Evolutionary conservation across 2,113 vertebrate species (phyloP).

Genomic region (pig (Sus scrofa)): DNA sequence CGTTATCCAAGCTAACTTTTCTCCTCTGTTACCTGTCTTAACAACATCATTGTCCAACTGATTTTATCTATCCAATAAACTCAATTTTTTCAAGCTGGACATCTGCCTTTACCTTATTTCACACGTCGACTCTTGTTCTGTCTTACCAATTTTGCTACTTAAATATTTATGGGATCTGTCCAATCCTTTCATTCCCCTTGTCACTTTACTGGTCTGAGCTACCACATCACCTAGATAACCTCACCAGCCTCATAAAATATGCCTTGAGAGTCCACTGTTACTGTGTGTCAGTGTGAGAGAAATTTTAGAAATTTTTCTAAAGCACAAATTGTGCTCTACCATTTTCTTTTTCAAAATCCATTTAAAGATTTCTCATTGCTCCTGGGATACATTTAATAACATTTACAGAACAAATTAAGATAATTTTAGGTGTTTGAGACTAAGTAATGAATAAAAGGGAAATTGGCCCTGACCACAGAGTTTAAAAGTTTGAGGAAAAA

Average conservation of each 20-base stretch:
- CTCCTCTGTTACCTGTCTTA: background rate
- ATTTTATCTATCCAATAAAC: background rate
- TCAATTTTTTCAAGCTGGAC: background rate
- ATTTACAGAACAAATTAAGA: background rate
- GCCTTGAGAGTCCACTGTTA: background rate
- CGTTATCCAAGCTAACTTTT: background rate
- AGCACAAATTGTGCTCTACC: background rate
- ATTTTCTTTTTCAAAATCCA: background rate
- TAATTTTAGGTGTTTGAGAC: background rate
- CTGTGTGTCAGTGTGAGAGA: background rate
- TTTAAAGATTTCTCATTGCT: background rate
- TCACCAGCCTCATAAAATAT: background rate
- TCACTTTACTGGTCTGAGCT: background rate
- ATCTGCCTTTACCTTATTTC: background rate
- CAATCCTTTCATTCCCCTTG: background rate
- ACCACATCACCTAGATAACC: background rate
- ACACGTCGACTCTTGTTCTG: background rate
- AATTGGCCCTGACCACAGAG: background rate
- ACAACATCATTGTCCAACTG: background rate
- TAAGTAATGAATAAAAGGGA: background rate
- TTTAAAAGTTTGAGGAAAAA: background rate
- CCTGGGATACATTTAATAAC: background rate
- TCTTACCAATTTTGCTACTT: background rate
- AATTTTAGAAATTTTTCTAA: no score
- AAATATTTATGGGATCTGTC: slow-evolving; percentile 25